Base-by-base conservation (phyloP, 2,797 vertebrate genomes). In the Botia kubotai region DNA sequence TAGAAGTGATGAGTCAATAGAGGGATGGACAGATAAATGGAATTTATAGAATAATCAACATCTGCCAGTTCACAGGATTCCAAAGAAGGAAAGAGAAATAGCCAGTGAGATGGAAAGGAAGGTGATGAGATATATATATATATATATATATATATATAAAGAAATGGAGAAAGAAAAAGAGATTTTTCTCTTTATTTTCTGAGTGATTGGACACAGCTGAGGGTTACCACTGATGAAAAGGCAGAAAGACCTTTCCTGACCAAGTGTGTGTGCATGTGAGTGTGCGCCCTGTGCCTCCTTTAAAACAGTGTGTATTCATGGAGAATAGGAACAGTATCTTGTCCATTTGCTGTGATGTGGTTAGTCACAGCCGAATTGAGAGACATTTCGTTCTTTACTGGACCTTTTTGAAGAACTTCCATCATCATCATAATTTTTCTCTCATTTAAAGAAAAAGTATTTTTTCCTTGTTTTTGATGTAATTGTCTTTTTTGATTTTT, bases 211-310 rank as follows among this genome's bases (percentile, higher is more conserved):
- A 81, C 78, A 83, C 77, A 80, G 81, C 78, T 73, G 74, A 83
- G 84, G 74, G 78, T 85, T 74, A 83, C 66, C 68, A 69, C 65
- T 79, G 82, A 81, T 83, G 70, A 67, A 76, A 86, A 82, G 82
- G 77, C 72, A 74, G 33, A 67, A 70, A 86, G 75, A 83, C 75
- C 79, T 81, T 70, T 78, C 53, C 71, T 72, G 75, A 79, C 75
- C 62, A 75, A 85, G 48, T 69, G 79, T 60, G 50, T 58, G 36
- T 55, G 14, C 12, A 52, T 13, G 46, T 55, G 17, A 50, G 10
- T 43, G 21, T 58, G 55, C 66, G 72, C 43, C 57, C 55, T 70
- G 39, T 70, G 76, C 48, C 19, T 72, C 48, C 50, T 81, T 23
- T 36, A 48, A 75, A 60, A 68, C 21, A 70, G 73, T 76, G 80